Evolutionary conservation across 2,888 invertebrate species (phyloP).

Genomic region (Cetonia aurata): DNA sequence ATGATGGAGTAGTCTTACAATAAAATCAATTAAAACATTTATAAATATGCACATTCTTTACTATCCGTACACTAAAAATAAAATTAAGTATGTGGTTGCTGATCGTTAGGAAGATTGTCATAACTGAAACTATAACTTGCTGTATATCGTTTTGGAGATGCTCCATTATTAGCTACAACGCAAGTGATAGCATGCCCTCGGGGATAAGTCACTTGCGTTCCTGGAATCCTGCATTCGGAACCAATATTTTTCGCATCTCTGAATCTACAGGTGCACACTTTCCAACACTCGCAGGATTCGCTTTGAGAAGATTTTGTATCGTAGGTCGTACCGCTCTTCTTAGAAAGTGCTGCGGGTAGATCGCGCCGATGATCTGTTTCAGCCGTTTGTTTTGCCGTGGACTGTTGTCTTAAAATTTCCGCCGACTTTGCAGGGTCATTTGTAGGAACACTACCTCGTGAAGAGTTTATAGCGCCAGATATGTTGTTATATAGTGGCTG

Average conservation of each 20-base stretch:
- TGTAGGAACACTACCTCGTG: background rate
- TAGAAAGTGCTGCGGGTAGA: background rate
- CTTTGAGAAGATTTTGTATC: constrained; percentile 18
- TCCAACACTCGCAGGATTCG: constrained; percentile 35
- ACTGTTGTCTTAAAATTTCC: background rate
- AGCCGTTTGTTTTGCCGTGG: background rate
- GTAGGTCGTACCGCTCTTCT: background rate
- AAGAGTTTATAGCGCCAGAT: background rate
- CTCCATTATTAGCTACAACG: constrained; percentile 23
- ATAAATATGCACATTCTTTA: constrained; percentile 4
- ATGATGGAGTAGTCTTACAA: constrained; percentile 9
- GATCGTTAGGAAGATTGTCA: background rate
- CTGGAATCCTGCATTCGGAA: background rate
- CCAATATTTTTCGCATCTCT: background rate
- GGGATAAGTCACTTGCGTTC: background rate
- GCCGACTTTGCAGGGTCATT: background rate
- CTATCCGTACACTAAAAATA: constrained; percentile 1
- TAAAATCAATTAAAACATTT: constrained; percentile 13
- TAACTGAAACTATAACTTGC: constrained; percentile 35
- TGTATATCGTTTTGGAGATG: constrained; percentile 30
- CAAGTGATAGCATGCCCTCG: constrained; percentile 19
- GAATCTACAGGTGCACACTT: constrained; percentile 21
- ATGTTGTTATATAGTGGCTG: background rate
- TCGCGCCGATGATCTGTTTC: background rate
- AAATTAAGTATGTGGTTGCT: constrained; percentile 3